Evolutionary conservation across 1,140 invertebrate species (phyloP), one percentile per base, ranked within the genome.

Genomic region (Philaenus spumarius): DNA sequence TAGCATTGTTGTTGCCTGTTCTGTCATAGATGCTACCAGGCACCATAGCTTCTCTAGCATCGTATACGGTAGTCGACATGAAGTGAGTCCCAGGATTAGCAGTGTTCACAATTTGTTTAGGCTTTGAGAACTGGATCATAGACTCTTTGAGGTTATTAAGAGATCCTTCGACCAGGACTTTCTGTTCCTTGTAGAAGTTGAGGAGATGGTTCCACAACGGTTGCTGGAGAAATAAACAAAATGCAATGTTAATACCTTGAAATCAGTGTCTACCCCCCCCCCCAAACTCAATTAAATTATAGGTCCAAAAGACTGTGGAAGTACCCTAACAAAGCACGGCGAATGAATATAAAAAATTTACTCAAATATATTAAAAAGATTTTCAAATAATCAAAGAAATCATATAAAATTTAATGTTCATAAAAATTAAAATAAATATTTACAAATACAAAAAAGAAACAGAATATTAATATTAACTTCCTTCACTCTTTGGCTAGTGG

Each of bases 181-280:
- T 93, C 63, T 97, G 91, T 69, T 99, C 96, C 70, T 99, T 99
- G 77, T 97, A 99, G 69, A 97, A 97, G 35, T 90, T 93, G 19
- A 99, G 76, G 58, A 99, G 75, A 70, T 99, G 95, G 73, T 99
- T 98, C 97, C 97, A 99, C 0, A 99, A 75, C 1, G 93, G 91
- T 77, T 99, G 96, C 73, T 83, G 62, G 17, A 71, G 69, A 61
- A 61, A 55, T 40, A 47, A 53, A 60, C 55, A 55, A 47, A n/a
- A n/a, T n/a, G n/a, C 6, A 0, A 15, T 30, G 24, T 53, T n/a
- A 52, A 20, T 14, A 23, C 48, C 4, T 26, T 9, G 24, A 24
- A 39, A 19, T 0, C n/a, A n/a, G n/a, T n/a, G n/a, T n/a, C n/a
- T n/a, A n/a, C n/a, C n/a, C n/a, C n/a, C n/a, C n/a, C n/a, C n/a